Percentiles rank a stretch among this genome's conserved stretches.
Evolutionary conservation across 2,888 invertebrate species (phyloP).

Genomic region (Osmoderma eremita): DNA sequence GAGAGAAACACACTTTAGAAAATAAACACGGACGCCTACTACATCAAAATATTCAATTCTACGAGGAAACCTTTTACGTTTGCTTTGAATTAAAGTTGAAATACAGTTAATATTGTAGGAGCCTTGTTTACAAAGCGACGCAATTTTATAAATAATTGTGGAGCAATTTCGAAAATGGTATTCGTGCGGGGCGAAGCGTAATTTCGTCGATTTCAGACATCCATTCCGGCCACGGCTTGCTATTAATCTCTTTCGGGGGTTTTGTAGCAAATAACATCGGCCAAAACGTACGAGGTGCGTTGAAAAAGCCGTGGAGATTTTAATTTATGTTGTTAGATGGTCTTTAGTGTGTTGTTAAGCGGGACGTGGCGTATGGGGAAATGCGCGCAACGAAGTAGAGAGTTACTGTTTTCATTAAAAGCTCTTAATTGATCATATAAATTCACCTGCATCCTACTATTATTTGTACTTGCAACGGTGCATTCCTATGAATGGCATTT

Average conservation of each 20-base stretch:
- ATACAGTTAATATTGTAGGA: conserved; percentile 38
- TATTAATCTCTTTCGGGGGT: conserved; percentile 4
- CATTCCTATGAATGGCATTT: no score
- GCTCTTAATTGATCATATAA: conserved; percentile 8
- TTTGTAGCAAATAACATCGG: conserved; percentile 4
- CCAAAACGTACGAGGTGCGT: neutral
- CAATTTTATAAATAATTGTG: conserved; percentile 30
- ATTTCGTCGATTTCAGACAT: conserved; percentile 12
- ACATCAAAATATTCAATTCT: conserved; percentile 32
- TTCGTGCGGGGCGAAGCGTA: conserved; percentile 9
- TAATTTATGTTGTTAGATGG: no score
- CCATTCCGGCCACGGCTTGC: conserved; percentile 11
- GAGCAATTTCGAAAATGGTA: conserved; percentile 27
- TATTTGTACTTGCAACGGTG: no score
- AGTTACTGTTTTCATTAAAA: conserved; percentile 14
- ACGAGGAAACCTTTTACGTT: conserved; percentile 32
- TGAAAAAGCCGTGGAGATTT: no score
- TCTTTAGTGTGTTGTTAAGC: no score
- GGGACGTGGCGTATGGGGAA: no score
- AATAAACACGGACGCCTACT: conserved; percentile 32
- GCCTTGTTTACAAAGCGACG: conserved; percentile 36
- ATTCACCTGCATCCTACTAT: conserved; percentile 5
- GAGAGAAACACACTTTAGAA: conserved; percentile 28
- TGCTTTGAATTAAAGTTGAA: conserved; percentile 33
- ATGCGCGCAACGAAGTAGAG: neutral